Percentiles rank a stretch among this genome's conserved stretches.
Conservation (phyloP, 2,113 vertebrate genomes). For the Archocentrus centrarchus region DNA sequence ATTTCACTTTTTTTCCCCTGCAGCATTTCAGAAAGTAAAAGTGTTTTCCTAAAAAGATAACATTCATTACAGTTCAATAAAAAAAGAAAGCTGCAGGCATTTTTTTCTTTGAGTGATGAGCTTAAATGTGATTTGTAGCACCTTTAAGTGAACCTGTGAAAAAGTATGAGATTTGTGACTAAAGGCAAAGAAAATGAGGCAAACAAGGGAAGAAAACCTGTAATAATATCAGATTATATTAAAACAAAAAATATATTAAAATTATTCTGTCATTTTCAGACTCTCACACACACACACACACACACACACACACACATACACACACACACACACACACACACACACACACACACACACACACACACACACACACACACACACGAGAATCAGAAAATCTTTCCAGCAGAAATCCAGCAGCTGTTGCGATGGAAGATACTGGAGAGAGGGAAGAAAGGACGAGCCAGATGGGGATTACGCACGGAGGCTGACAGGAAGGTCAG, state of each 20-base stretch:
- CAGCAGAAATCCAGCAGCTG: conserved; percentile 25
- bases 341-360: neutral
- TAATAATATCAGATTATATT: neutral
- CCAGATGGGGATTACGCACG: no score
- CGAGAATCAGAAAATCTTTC: neutral
- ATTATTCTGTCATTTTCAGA: neutral
- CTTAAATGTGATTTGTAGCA: neutral
- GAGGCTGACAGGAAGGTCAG: no score
- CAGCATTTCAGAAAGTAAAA: neutral
- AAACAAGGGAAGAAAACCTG: neutral
- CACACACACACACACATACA: no score
- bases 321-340: neutral
- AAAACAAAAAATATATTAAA: neutral
- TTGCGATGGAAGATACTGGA: neutral
- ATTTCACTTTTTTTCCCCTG: neutral
- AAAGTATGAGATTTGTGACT: neutral
- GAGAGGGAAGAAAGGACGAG: fast-evolving
- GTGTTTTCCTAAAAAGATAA: conserved; percentile 3
- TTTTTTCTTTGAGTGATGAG: neutral
- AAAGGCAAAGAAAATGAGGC: neutral
- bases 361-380: neutral
- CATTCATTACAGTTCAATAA: neutral
- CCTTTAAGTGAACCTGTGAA: neutral
- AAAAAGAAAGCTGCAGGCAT: neutral
- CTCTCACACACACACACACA: no score